These are phyloP conservation scores for Meteorus sp. DNA, from an alignment of 1,140 invertebrate genomes.

Conservation along the genomic window DNA sequence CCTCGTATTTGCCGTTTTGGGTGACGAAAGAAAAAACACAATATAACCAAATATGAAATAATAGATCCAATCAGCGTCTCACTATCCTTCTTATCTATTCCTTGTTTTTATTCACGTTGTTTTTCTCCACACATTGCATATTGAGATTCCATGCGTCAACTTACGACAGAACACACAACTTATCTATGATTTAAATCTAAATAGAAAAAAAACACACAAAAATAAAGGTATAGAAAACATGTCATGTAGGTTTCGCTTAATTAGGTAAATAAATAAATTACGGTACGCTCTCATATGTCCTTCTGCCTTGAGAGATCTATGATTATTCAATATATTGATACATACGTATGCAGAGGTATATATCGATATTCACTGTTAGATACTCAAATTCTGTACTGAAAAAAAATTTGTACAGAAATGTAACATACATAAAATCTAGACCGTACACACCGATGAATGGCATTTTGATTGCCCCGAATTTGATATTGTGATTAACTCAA, in stretches of 20 bases:
- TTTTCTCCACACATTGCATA: not conserved
- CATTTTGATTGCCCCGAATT: no score
- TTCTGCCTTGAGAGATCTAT: not conserved
- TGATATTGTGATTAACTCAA: no score
- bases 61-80: not conserved
- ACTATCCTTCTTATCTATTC: not conserved
- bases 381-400: conserved; percentile 7
- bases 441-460: not conserved
- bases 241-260: conserved; percentile 29
- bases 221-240: conserved; percentile 23
- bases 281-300: not conserved
- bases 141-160: not conserved
- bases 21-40: not conserved
- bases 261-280: conserved; percentile 29
- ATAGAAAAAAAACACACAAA: conserved; percentile 1
- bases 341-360: not conserved
- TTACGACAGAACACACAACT: not conserved
- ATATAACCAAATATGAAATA: not conserved
- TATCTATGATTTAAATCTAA: not conserved
- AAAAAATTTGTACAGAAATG: no score
- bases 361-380: no score
- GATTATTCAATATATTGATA: not conserved
- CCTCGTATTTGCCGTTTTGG: not conserved
- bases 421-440: not conserved
- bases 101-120: no score